These are phyloP conservation scores for Emydocephalus ijimae DNA, from an alignment of 2,113 vertebrate genomes.

Conservation along the genomic window DNA sequence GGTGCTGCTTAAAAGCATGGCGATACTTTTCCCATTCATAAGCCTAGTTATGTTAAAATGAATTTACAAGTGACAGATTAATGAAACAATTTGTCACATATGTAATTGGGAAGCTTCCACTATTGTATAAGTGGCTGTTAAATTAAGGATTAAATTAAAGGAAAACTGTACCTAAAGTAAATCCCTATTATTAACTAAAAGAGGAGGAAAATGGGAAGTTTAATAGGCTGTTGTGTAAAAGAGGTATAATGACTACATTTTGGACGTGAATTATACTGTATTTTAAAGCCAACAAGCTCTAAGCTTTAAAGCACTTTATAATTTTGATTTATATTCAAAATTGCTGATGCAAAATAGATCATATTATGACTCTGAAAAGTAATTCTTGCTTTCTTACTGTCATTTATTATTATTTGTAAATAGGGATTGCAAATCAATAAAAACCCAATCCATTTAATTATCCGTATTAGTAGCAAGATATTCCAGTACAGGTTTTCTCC, in stretches of 20 bases:
- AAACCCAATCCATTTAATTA: background rate
- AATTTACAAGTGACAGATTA: background rate
- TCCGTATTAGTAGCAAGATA: background rate
- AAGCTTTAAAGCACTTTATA: background rate
- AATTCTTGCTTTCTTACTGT: background rate
- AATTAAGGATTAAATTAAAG: constrained; percentile 18
- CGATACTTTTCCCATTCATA: background rate
- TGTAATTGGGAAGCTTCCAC: constrained; percentile 17
- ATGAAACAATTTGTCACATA: background rate
- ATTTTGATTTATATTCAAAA: background rate
- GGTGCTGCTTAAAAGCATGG: background rate
- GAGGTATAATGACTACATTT: background rate
- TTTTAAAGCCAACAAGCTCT: background rate
- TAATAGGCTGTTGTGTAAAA: background rate
- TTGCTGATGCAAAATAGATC: background rate
- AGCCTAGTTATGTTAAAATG: background rate
- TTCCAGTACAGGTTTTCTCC: background rate
- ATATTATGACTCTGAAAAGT: background rate
- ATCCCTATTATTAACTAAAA: background rate
- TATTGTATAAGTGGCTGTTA: constrained; percentile 6
- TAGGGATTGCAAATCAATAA: background rate
- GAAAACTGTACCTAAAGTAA: background rate
- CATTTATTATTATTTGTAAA: background rate
- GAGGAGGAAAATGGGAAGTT: constrained; percentile 6
- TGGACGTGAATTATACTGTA: background rate